A percentile compares a stretch with the other conserved stretches of the same genome.
Conservation (phyloP, 2,888 invertebrate species). For the Sesia apiformis region DNA sequence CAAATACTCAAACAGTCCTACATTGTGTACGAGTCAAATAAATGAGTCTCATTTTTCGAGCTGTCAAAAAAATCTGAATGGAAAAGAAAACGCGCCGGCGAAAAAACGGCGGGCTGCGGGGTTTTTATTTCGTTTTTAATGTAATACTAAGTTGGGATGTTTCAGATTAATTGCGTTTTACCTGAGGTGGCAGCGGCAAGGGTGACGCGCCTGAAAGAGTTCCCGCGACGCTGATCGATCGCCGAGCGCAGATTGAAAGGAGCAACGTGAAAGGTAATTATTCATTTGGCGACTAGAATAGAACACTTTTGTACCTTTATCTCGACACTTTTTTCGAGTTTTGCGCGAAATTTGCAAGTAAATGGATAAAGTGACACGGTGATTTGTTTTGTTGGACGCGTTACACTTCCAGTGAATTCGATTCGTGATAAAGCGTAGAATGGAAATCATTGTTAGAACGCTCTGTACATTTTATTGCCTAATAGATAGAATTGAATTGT, state of each 20-base stretch:
- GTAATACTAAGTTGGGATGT: slow-evolving; percentile 74
- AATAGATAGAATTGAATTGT: too few relatives aligned
- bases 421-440: slow-evolving; percentile 22
- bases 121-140: slow-evolving; percentile 71
- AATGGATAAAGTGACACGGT: slow-evolving; percentile 66
- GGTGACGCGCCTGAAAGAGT: slow-evolving; percentile 72
- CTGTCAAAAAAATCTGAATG: slow-evolving; percentile 76
- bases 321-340: slow-evolving; percentile 62
- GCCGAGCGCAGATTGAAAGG: slow-evolving; percentile 69
- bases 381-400: slow-evolving; percentile 59
- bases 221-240: slow-evolving; percentile 70
- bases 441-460: background rate
- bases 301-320: slow-evolving; percentile 73
- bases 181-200: slow-evolving; percentile 60
- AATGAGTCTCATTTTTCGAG: slow-evolving; percentile 74
- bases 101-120: slow-evolving; percentile 64
- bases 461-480: background rate
- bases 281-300: slow-evolving; percentile 74
- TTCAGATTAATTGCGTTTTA: slow-evolving; percentile 72
- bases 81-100: slow-evolving; percentile 68
- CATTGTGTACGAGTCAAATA: slow-evolving; percentile 76
- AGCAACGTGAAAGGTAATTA: slow-evolving; percentile 72
- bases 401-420: slow-evolving; percentile 59
- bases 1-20: slow-evolving; percentile 76
- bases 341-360: slow-evolving; percentile 73